Evolutionary conservation across 2,113 vertebrate species (phyloP).

Genomic region (Heterocephalus glaber): DNA sequence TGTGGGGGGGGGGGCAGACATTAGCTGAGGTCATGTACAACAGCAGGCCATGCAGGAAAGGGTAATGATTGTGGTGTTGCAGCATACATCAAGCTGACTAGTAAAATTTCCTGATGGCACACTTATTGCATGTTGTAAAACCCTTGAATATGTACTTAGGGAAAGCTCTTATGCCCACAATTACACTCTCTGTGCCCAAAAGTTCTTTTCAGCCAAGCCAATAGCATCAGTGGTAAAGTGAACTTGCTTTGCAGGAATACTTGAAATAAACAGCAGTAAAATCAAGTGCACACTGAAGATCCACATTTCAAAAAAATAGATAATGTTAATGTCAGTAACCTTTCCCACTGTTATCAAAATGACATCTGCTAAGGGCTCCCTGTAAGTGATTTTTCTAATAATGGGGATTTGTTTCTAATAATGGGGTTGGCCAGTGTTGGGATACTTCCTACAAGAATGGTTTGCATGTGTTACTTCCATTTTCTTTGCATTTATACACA

Average conservation of each 20-base stretch:
- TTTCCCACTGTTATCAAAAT: neutral
- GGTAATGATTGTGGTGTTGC: neutral
- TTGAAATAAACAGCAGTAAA: constrained; percentile 59
- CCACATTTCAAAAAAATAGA: neutral
- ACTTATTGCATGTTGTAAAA: constrained; percentile 57
- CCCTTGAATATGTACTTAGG: constrained; percentile 60
- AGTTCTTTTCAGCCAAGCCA: constrained; percentile 61
- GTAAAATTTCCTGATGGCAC: constrained; percentile 54
- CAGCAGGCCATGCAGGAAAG: neutral
- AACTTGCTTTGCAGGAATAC: constrained; percentile 57
- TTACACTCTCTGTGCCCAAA: constrained; percentile 45
- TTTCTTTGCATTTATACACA: neutral
- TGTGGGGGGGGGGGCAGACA: neutral
- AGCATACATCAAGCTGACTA: constrained; percentile 1
- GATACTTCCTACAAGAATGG: neutral
- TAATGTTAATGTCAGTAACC: neutral
- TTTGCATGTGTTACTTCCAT: neutral
- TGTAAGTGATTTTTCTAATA: neutral
- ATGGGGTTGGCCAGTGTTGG: neutral
- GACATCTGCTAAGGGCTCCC: neutral
- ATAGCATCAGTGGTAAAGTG: constrained; percentile 75
- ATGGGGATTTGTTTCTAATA: neutral
- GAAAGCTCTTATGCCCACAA: constrained; percentile 68
- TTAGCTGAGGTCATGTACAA: neutral
- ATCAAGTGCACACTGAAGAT: constrained; percentile 35